A percentile compares a stretch with the other conserved stretches of the same genome.
Conservation (phyloP, 2,797 vertebrate species). For the Balearica regulorum region DNA sequence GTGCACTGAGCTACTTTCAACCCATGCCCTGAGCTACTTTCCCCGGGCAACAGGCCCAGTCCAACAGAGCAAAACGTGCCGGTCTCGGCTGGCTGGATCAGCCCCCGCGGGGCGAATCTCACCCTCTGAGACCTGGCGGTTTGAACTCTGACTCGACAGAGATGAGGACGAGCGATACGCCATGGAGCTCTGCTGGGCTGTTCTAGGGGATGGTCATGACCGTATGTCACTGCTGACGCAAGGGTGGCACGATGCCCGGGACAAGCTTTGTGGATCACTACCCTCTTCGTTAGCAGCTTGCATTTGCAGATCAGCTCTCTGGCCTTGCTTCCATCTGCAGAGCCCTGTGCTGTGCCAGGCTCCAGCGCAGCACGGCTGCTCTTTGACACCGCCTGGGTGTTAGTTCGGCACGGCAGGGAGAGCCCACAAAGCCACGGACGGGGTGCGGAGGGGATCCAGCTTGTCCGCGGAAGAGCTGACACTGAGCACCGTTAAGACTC, state of each 20-base stretch:
- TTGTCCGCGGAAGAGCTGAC: neutral
- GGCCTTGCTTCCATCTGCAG: neutral
- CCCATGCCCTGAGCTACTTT: too few relatives aligned
- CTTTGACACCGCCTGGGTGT: fast-evolving
- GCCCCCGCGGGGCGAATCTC: fast-evolving
- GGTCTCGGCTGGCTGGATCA: neutral
- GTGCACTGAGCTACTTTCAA: fast-evolving
- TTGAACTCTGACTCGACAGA: fast-evolving
- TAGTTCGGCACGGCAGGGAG: neutral
- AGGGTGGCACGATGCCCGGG: neutral
- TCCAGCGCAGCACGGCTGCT: fast-evolving
- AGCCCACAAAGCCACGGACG: fast-evolving
- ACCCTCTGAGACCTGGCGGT: neutral
- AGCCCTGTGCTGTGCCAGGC: neutral
- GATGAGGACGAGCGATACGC: fast-evolving
- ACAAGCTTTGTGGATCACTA: neutral
- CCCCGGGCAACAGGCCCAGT: fast-evolving
- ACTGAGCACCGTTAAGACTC: neutral
- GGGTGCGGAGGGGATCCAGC: neutral
- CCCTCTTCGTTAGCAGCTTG: neutral
- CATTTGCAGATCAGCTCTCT: fast-evolving
- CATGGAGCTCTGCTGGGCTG: fast-evolving
- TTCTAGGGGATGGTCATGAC: fast-evolving
- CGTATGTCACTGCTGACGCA: fast-evolving
- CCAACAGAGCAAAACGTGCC: fast-evolving